Percentiles rank a stretch among this genome's conserved stretches.
Conservation (phyloP, 1,140 invertebrate genomes). For the Octopus sinensis region DNA sequence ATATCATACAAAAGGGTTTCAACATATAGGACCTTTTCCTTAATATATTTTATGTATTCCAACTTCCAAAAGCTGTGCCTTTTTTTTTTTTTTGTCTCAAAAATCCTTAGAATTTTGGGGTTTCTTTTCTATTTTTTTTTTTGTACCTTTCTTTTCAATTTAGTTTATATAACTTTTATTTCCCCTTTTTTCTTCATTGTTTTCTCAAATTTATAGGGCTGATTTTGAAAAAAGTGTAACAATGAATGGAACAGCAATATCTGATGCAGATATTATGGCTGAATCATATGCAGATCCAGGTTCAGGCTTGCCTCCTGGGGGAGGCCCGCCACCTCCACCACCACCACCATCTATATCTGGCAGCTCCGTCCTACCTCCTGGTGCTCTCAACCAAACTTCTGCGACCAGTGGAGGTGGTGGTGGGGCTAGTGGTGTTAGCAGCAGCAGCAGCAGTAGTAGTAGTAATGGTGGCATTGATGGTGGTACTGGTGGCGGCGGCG, state of each 20-base stretch:
- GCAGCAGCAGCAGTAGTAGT: constrained; percentile 10
- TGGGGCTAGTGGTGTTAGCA: neutral
- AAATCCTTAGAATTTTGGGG: neutral
- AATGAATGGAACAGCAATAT: constrained; percentile 23
- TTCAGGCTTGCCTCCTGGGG: neutral
- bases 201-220: neutral
- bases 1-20: too few relatives aligned
- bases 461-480: neutral
- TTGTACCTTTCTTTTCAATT: too few relatives aligned
- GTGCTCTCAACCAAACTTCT: constrained; percentile 8
- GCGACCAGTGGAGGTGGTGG: neutral
- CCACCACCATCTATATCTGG: neutral
- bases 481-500: constrained; percentile 7
- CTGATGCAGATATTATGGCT: constrained; percentile 38
- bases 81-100: neutral
- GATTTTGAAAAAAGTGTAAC: constrained; percentile 7
- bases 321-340: neutral
- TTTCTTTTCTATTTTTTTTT: too few relatives aligned
- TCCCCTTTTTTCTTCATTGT: too few relatives aligned
- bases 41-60: neutral
- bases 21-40: too few relatives aligned
- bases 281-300: constrained; percentile 28
- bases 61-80: neutral
- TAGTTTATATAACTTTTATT: too few relatives aligned
- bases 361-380: constrained; percentile 8